phyloP scores from a whole-genome alignment of 2,797 vertebrate genomes.

The Urocyon cinereoargenteus region DNA sequence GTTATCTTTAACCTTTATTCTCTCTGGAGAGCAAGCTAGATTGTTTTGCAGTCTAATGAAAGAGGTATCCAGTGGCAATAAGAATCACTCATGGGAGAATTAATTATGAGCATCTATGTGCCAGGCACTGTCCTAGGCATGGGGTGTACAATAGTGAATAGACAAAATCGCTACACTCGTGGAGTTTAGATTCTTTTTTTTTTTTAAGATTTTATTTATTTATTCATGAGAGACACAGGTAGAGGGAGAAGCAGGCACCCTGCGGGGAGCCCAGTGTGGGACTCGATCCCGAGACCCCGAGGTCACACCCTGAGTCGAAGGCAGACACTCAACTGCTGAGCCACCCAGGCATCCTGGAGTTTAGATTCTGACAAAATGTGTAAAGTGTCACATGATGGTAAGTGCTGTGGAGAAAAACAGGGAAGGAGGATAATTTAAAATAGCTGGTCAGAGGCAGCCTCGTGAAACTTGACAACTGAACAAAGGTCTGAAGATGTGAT shows the following conservation, averaged over 20 bases:
- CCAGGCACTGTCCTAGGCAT: not conserved
- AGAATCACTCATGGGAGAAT: not conserved
- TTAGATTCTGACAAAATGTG: conserved; percentile 19
- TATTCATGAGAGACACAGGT: too few species aligned
- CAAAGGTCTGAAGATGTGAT: not conserved
- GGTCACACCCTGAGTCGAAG: too few species aligned
- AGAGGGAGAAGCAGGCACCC: too few species aligned
- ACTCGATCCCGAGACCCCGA: too few species aligned
- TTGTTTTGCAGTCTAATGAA: not conserved
- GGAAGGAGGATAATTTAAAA: not conserved
- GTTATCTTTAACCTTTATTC: conserved; percentile 14
- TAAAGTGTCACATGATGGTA: not conserved
- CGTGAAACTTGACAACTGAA: not conserved
- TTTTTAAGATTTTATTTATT: too few species aligned
- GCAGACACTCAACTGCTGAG: too few species aligned
- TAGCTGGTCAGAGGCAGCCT: not conserved
- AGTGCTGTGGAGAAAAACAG: not conserved
- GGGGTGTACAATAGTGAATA: not conserved
- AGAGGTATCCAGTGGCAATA: not conserved
- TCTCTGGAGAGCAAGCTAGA: not conserved
- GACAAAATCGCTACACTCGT: not conserved
- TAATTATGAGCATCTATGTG: not conserved
- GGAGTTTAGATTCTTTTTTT: not conserved
- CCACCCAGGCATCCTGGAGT: not conserved
- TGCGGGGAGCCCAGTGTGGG: too few species aligned